A percentile compares a stretch with the other conserved stretches of the same genome.
Evolutionary conservation across 2,113 vertebrate genomes (phyloP).

Genomic region (Choloepus hoffmanni): DNA sequence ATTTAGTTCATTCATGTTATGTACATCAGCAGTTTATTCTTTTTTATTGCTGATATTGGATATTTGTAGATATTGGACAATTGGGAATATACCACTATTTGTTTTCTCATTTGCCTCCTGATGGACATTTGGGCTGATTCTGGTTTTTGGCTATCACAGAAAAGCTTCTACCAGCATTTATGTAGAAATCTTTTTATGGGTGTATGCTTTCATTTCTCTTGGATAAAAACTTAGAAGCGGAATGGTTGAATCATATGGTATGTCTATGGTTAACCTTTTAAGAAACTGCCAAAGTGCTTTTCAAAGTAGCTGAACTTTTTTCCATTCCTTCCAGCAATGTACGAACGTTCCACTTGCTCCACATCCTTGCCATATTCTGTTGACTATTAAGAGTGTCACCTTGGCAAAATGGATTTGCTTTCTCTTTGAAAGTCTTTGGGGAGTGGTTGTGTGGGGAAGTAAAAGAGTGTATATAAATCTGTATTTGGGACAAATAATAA

Average conservation of each 20-base stretch:
- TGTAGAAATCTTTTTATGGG: no score
- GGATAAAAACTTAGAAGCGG: no score
- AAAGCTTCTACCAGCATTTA: no score
- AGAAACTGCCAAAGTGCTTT: constrained; percentile 49
- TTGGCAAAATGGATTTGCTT: neutral
- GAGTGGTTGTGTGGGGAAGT: neutral
- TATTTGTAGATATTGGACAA: neutral
- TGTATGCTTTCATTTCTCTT: no score
- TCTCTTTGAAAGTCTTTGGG: neutral
- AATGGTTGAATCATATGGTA: no score
- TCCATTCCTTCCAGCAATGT: neutral
- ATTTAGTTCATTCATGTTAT: no score
- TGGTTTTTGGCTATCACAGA: no score
- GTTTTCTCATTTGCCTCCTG: no score
- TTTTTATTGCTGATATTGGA: neutral
- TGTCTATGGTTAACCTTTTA: no score
- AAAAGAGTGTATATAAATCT: neutral
- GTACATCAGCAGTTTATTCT: no score
- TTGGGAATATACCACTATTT: neutral
- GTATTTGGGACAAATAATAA: neutral
- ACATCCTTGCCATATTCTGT: constrained; percentile 27
- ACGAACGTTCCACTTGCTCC: neutral
- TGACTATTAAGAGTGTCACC: constrained; percentile 32
- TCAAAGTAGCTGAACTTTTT: neutral
- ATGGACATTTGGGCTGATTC: no score